Base-by-base conservation (phyloP, 2,797 vertebrate genomes). In the Ceryle rudis region DNA sequence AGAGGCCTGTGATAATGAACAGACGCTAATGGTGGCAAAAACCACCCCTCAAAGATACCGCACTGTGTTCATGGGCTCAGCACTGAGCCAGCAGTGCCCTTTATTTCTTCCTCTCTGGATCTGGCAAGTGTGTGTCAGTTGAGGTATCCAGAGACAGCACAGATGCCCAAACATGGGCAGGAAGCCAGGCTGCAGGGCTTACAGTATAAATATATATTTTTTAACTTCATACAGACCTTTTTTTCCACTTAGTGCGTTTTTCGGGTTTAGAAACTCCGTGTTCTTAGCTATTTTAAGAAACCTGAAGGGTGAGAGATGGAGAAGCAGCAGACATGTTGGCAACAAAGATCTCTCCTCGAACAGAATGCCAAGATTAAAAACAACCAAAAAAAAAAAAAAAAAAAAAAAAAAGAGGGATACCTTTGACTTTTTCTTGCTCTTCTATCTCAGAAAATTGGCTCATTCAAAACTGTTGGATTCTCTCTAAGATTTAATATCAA, bases 221-320 rank as follows among this genome's bases (percentile, higher is more conserved):
- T 87, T 87, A 88, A 91, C 85, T 95, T 96, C 42, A 81, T 97
- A 81, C 92, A 94, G 95, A 91, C 69, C 75, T 72, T 90, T 95
- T 96, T 93, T 62, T 94, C 93, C 81, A 88, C 89, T 92, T 85
- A 94, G 75, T 79, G 81, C 89, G 75, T 75, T 96, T 96, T 95
- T 95, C 7, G 6, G 95, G 84, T 89, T 96, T 75, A 93, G 94
- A 96, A 96, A 95, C 95, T 94, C 92, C 80, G 71, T 96, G 96
- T 96, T 96, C 96, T 94, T 96, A 91, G 86, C 93, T 96, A 97
- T 97, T 97, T 97, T 97, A 97, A 93, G 96, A 95, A 97, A 96
- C 85, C 82, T 94, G 91, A 95, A 95, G 96, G 85, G 95, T 94
- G 96, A 97, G 93, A 97, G 91, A 96, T 95, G 92, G 91, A 95